These are phyloP conservation scores for Lagria hirta DNA, from an alignment of 2,888 invertebrate genomes.

Conservation along the genomic window DNA sequence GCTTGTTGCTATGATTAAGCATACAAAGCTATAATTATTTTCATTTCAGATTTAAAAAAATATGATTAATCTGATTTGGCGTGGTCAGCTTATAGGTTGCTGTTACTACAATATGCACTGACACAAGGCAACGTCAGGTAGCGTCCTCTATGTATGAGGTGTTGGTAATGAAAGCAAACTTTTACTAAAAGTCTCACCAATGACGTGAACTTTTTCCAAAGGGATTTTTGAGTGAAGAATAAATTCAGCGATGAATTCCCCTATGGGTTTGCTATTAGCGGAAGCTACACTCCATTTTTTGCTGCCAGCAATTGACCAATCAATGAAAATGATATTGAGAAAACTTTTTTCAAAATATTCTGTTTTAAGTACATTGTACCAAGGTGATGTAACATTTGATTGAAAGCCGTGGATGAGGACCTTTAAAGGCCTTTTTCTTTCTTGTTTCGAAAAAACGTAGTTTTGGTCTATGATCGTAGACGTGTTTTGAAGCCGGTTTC, in stretches of 20 bases:
- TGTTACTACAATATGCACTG: too few relatives aligned
- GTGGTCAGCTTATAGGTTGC: too few relatives aligned
- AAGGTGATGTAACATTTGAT: conserved; percentile 50
- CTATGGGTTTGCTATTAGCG: conserved; percentile 53
- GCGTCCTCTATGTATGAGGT: too few relatives aligned
- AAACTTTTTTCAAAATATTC: conserved; percentile 50
- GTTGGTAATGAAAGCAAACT: conserved; percentile 1
- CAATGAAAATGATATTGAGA: conserved; percentile 54
- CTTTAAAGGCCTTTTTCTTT: conserved; percentile 46
- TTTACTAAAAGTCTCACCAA: conserved; percentile 45
- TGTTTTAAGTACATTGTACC: conserved; percentile 49
- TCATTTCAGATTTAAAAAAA: too few relatives aligned
- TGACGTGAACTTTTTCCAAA: conserved; percentile 50
- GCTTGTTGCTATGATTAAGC: too few relatives aligned
- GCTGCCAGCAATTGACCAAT: conserved; percentile 49
- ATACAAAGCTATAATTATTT: too few relatives aligned
- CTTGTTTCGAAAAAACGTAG: conserved; percentile 22
- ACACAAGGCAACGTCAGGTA: too few relatives aligned
- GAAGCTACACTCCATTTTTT: conserved; percentile 47
- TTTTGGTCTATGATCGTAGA: conserved; percentile 34
- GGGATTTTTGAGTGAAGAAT: conserved; percentile 45
- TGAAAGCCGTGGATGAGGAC: conserved; percentile 58
- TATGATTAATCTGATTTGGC: too few relatives aligned
- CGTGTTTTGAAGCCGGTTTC: conserved; percentile 18
- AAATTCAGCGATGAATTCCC: conserved; percentile 52